Evolutionary conservation across 2,888 invertebrate species (phyloP), one percentile per base, ranked within the genome.

Genomic region (Callyntrura sp.): DNA sequence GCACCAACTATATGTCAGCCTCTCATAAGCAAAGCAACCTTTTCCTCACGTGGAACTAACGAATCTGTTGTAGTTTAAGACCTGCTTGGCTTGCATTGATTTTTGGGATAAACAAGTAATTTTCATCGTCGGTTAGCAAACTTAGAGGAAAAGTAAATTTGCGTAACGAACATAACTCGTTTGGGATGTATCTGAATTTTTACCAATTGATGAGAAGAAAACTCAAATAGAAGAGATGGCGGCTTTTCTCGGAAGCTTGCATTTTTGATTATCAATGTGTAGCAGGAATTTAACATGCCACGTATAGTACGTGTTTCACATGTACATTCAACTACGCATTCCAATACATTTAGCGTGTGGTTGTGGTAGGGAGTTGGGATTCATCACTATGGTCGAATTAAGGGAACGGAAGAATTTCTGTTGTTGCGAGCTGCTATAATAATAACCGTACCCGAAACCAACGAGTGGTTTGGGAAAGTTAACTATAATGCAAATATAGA

Each of bases 51-150:
- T 35, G 25, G 14, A 76, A 55, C 5, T 14, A 35, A 35, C 35
- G 35, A 35, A 25, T 9, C 14, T 9, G 14, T 25, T 51, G 1
- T 73, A 14, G 20, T 62, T 4, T 62, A 25, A 11, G 23, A 25
- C 17, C 35, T 65, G 65, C 23, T 62, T 82, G 48, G 20, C 35
- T 45, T 65, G 48, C 65, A 82, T 45, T 82, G 82, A 82, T 82
- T 82, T 62, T 25, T 60, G 45, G 43, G 60, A 57, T 82, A 82
- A 65, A 82, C 82, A 82, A 82, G 82, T 62, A 82, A 65, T 82
- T 82, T 65, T 60, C 65, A 65, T 65, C 65, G 82, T 65, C 65
- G 65, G 82, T 79, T 79, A 79, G 79, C 79, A 35, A 79, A 35
- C 60, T 57, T 79, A 60, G 60, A 48, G 35, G 3, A 70, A 51